These are phyloP conservation scores for Brienomyrus longianalis DNA, from an alignment of 2,113 vertebrate species.

Conservation along the genomic window DNA sequence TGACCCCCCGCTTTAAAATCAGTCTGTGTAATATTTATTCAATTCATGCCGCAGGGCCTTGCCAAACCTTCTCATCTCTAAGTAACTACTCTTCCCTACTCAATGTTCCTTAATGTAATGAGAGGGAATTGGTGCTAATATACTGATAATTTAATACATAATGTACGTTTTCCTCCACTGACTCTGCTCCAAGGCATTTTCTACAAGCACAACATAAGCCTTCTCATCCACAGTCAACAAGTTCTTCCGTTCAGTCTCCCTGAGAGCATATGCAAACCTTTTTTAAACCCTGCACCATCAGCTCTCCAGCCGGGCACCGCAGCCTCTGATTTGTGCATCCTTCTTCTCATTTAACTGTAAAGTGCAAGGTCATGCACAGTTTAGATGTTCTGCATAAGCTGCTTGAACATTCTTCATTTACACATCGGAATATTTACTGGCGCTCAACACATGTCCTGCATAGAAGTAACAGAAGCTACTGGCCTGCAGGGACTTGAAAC, in stretches of 20 bases:
- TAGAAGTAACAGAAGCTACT: background rate
- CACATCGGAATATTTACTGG: background rate
- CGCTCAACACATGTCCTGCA: background rate
- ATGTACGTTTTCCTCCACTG: constrained; percentile 48
- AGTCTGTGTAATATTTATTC: constrained; percentile 44
- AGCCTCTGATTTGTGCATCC: background rate
- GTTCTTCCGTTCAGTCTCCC: constrained; percentile 1
- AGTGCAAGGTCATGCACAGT: background rate
- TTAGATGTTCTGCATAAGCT: background rate
- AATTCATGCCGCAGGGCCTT: constrained; percentile 44
- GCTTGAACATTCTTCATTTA: background rate
- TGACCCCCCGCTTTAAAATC: constrained; percentile 32
- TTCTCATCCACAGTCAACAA: background rate
- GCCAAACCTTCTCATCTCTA: constrained; percentile 50
- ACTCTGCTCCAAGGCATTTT: constrained; percentile 55
- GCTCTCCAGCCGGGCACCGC: background rate
- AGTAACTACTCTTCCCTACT: constrained; percentile 52
- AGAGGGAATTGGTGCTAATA: constrained; percentile 69
- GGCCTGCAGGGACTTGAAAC: background rate
- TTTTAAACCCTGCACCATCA: background rate
- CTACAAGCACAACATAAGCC: constrained; percentile 35
- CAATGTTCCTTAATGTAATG: constrained; percentile 68
- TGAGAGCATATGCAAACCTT: background rate
- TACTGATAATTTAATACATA: constrained; percentile 63
- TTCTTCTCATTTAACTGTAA: background rate